Evolutionary conservation across 2,888 invertebrate species (phyloP), one percentile per base, ranked within the genome.

Genomic region (Lasioglossum figueresi): DNA sequence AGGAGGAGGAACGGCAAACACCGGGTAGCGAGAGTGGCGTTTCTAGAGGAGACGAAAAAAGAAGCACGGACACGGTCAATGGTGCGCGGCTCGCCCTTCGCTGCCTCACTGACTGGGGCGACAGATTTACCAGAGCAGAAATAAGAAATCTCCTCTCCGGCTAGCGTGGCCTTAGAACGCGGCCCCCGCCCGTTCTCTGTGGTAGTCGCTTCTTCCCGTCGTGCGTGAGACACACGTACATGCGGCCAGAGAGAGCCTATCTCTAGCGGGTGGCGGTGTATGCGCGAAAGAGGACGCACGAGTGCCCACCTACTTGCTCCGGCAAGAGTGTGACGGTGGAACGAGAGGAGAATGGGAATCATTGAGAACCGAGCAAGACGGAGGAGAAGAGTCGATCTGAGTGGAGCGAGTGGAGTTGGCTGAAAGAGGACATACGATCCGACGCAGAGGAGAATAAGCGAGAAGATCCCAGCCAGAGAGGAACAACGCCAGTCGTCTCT

Each of bases 121-220:
- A 94, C 94, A 94, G 94, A 94, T 94, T 94, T 94, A 94, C 94
- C 94, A 93, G 94, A 94, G 93, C 94, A 94, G 94, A 94, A 95
- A 94, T 94, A 94, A 94, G 94, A 94, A 94, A 94, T 94, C 93
- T 92, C 92, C 90, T 85, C 89, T 88, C 86, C 84, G 86, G 80
- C 85, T 87, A 87, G 78, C 82, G 82, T 78, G 70, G 83, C 76
- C 82, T 86, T 79, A 82, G 79, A 80, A 82, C 81, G 52, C 76
- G 78, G 45, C 68, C 74, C 81, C 77, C 80, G 76, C 70, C 73
- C 48, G 34, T 31, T 79, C 63, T 2, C 31, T 59, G 68, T 74
- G 27, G 45, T 43, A 52, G 79, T 79, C 31, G 23, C 12, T 52
- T 27, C 27, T 56, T 40, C 45, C 45, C 43, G 4, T 73, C 45